A percentile compares a stretch with the other conserved stretches of the same genome.
Evolutionary conservation across 2,113 vertebrate genomes (phyloP).

Genomic region (Erythrocercus mccallii): DNA sequence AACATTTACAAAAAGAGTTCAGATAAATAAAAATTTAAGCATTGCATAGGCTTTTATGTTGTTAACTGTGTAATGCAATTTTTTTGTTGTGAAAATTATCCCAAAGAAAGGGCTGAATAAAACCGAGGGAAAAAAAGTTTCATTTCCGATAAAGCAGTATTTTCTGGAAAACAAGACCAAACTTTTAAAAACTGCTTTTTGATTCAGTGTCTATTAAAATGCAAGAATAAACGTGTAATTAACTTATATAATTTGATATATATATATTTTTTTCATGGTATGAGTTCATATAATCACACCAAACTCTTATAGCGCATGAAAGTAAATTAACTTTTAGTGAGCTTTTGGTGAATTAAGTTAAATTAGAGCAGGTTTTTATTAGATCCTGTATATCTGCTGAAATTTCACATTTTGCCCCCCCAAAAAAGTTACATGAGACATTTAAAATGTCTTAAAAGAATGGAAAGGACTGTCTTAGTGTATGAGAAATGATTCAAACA

Average conservation of each 20-base stretch:
- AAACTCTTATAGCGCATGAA: not conserved
- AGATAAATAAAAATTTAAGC: not conserved
- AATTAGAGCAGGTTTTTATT: not conserved
- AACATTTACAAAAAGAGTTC: not conserved
- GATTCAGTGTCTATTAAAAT: not conserved
- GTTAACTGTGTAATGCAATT: not conserved
- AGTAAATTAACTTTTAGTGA: not conserved
- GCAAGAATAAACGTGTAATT: not conserved
- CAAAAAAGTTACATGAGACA: not conserved
- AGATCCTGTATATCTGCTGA: not conserved
- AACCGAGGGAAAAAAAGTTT: not conserved
- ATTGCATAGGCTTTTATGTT: not conserved
- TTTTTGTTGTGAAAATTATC: not conserved
- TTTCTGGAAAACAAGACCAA: not conserved
- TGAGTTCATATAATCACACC: not conserved
- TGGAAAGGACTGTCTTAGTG: not conserved
- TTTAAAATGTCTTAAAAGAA: not conserved
- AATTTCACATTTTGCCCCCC: not conserved
- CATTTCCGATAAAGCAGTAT: not conserved
- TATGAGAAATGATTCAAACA: not conserved
- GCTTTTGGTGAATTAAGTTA: not conserved
- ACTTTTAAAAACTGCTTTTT: not conserved
- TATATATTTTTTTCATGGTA: rapidly evolving
- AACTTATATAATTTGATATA: not conserved
- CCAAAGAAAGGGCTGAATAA: not conserved